These are phyloP conservation scores for Tyrannus savana DNA, from an alignment of 2,113 vertebrate genomes.

Conservation along the genomic window DNA sequence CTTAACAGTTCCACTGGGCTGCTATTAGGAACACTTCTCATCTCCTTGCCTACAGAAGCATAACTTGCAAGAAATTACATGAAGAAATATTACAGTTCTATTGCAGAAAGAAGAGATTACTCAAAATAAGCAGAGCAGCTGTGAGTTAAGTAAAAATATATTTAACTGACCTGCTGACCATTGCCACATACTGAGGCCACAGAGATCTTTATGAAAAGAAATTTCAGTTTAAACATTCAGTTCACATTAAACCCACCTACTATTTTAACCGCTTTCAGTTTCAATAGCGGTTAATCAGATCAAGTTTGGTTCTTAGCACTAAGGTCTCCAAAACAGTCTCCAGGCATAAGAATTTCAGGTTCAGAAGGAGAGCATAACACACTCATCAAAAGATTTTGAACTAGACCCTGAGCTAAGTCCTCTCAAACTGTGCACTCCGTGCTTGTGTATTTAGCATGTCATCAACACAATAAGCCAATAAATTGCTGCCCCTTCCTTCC, in stretches of 20 bases:
- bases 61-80: background rate
- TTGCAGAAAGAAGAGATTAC: background rate
- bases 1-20: background rate
- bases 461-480: slow-evolving; percentile 49
- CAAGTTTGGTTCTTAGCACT: background rate
- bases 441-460: slow-evolving; percentile 46
- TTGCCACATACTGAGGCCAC: background rate
- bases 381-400: background rate
- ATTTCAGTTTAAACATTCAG: background rate
- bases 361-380: background rate
- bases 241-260: background rate
- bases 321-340: background rate
- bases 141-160: background rate
- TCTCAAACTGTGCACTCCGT: background rate
- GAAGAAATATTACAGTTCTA: background rate
- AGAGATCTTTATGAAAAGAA: background rate
- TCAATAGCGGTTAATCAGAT: background rate
- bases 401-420: background rate
- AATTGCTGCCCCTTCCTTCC: slow-evolving; percentile 68
- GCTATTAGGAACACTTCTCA: background rate
- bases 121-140: background rate
- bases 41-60: background rate
- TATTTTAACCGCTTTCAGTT: slow-evolving; percentile 34
- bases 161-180: background rate
- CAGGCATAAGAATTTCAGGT: background rate